Percentiles rank a stretch among this genome's conserved stretches.
Evolutionary conservation across 1,140 invertebrate species (phyloP).

Genomic region (Drosophila micromelanica): DNA sequence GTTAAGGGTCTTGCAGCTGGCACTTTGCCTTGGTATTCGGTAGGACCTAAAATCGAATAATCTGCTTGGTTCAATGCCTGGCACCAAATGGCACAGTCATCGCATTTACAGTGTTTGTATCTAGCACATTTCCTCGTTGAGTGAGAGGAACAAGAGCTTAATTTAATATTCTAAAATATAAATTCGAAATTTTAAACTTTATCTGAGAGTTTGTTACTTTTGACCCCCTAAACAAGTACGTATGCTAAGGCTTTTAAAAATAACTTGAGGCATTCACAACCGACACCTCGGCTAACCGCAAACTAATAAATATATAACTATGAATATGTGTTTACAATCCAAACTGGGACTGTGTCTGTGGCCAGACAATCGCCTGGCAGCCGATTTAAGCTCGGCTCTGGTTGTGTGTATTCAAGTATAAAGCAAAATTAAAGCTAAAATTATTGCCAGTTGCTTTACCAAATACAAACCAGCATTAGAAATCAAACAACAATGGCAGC

Average conservation of each 20-base stretch:
- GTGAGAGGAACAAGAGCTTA: not conserved
- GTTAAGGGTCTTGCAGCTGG: conserved; percentile 29
- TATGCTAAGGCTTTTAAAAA: conserved; percentile 30
- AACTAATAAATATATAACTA: conserved; percentile 51
- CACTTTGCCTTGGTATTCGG: conserved; percentile 36
- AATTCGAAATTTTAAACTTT: conserved; percentile 6
- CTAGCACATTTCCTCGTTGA: not conserved
- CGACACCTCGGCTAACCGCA: conserved; percentile 50
- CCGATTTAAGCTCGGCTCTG: conserved; percentile 24
- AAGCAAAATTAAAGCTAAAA: conserved; percentile 47
- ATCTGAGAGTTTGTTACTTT: not conserved
- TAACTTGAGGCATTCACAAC: conserved; percentile 45
- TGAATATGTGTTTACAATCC: not conserved
- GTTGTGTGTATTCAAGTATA: not conserved
- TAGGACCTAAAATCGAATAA: conserved; percentile 19
- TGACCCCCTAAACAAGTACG: not conserved
- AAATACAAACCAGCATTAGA: conserved; percentile 62
- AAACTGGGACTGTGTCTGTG: conserved; percentile 28
- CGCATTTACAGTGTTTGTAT: conserved; percentile 11
- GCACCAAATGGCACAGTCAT: conserved; percentile 17
- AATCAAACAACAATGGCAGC: conserved; percentile 74
- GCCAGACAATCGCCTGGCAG: conserved; percentile 35
- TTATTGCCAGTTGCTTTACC: conserved; percentile 56
- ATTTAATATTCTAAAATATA: conserved; percentile 11
- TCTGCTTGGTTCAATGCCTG: conserved; percentile 15